Conservation (phyloP, 2,113 vertebrate species). For the Dasyurus viverrinus region DNA sequence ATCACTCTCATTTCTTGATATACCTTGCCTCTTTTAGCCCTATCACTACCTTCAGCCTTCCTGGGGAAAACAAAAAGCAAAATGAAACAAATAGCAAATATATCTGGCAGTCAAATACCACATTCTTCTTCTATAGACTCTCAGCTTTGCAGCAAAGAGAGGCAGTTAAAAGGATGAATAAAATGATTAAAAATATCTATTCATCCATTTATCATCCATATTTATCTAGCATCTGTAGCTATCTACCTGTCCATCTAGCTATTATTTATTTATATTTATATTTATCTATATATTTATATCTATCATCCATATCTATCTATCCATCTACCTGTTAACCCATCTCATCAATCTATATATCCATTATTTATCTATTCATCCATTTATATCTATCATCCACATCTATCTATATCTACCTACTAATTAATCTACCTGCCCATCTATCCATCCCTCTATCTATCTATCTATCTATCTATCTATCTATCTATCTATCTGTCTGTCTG, state of each 20-base stretch:
- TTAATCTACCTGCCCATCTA: no score
- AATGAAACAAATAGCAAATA: neutral
- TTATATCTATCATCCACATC: neutral
- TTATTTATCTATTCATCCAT: no score
- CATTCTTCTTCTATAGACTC: neutral
- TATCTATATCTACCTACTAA: neutral
- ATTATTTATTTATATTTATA: no score
- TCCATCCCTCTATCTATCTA: no score
- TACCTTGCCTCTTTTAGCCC: neutral
- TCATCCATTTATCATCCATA: no score
- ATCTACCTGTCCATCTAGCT: no score
- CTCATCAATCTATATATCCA: no score
- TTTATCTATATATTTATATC: neutral
- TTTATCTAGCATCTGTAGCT: neutral
- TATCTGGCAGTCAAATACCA: neutral
- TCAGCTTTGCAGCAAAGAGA: neutral
- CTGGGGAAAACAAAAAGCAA: neutral
- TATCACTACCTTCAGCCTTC: neutral
- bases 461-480: no score
- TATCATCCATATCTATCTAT: no score
- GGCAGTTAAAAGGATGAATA: neutral
- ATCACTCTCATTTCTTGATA: neutral
- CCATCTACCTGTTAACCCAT: no score
- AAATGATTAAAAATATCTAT: neutral
- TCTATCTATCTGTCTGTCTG: no score